phyloP scores from a whole-genome alignment of 1,140 invertebrate genomes.

The Coptotermes formosanus region DNA sequence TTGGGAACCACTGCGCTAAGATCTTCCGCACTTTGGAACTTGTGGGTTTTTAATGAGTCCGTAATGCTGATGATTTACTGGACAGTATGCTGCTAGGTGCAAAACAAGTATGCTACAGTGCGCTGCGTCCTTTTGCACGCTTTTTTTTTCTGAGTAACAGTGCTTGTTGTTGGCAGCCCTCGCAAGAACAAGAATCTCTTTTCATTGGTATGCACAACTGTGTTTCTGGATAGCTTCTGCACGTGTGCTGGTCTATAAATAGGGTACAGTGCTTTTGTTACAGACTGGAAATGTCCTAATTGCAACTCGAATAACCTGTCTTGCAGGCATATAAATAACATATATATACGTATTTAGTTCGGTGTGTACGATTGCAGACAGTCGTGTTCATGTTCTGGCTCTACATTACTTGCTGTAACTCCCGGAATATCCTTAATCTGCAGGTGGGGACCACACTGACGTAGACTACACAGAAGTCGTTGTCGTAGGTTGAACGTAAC shows the following conservation, averaged over 20 bases:
- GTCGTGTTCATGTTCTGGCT: not conserved
- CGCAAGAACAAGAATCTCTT: not conserved
- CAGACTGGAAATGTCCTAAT: not conserved
- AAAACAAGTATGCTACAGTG: too few relatives aligned
- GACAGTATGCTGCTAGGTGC: too few relatives aligned
- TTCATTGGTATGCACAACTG: not conserved
- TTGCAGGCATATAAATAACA: not conserved
- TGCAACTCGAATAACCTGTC: not conserved
- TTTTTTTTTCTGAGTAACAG: too few relatives aligned
- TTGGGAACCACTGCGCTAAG: too few relatives aligned
- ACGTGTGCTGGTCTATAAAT: not conserved
- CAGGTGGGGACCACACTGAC: not conserved
- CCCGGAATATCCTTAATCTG: not conserved
- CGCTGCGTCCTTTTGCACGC: too few relatives aligned
- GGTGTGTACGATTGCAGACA: not conserved
- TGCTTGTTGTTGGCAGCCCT: not conserved
- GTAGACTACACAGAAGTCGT: not conserved
- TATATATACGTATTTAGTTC: not conserved
- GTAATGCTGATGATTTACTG: too few relatives aligned
- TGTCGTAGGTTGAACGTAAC: not conserved
- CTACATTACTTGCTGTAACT: not conserved
- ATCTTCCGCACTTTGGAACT: too few relatives aligned
- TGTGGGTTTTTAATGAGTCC: too few relatives aligned
- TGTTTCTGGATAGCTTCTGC: not conserved
- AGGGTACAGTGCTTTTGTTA: not conserved